Evolutionary conservation across 2,888 invertebrate species (phyloP).

Genomic region (Caradrina kadenii): DNA sequence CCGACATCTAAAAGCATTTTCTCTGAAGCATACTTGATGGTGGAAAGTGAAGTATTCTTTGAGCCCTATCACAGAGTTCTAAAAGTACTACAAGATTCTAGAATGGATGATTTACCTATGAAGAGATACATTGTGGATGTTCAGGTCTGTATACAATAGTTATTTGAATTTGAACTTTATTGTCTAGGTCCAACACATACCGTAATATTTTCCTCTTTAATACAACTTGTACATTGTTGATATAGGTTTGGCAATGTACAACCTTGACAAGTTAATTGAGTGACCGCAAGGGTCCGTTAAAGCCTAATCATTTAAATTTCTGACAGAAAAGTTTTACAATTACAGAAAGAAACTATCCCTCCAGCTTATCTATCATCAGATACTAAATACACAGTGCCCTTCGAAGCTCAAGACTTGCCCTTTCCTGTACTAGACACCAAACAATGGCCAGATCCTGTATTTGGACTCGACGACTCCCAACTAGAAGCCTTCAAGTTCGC

Average conservation of each 20-base stretch:
- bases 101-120: slow-evolving; percentile 92
- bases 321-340: slow-evolving; percentile 22
- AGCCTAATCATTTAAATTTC: neutral
- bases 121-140: slow-evolving; percentile 92
- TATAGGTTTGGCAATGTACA: neutral
- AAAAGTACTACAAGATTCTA: slow-evolving; percentile 91
- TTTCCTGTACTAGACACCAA: slow-evolving; percentile 78
- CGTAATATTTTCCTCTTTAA: too few species aligned
- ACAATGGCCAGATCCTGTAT: slow-evolving; percentile 85
- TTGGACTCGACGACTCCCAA: slow-evolving; percentile 93
- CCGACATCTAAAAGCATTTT: slow-evolving; percentile 80
- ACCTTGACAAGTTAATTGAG: too few species aligned
- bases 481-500: slow-evolving; percentile 92
- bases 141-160: slow-evolving; percentile 75
- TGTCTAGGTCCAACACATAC: too few species aligned
- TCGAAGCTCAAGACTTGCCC: slow-evolving; percentile 72
- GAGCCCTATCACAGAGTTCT: slow-evolving; percentile 95
- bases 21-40: slow-evolving; percentile 90
- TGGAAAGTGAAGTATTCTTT: slow-evolving; percentile 95
- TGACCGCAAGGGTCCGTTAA: neutral
- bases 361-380: slow-evolving; percentile 82
- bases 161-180: slow-evolving; percentile 1
- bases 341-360: slow-evolving; percentile 76
- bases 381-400: slow-evolving; percentile 75
- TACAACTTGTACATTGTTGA: neutral